Base-by-base conservation (phyloP, 2,113 vertebrate species). In the Thinocorus orbignyianus region DNA sequence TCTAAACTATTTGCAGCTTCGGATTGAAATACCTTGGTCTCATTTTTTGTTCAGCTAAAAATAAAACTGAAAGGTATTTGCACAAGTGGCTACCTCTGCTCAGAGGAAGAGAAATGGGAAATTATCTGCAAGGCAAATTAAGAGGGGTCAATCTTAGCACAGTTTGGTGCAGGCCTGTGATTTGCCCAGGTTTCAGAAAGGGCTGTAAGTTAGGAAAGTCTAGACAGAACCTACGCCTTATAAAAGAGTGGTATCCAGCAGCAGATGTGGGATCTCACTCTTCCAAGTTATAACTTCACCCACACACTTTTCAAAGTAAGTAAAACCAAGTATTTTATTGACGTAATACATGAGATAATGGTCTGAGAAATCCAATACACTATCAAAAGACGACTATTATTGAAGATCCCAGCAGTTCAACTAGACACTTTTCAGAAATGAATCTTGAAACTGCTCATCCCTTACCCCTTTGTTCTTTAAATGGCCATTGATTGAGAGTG, bases 381-480 rank as follows among this genome's bases (percentile, higher is more conserved):
- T 78, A n/a, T 60, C 83, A 81, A 90, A 92, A 88, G 64, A 86
- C 44, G 23, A 41, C n/a, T 82, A 5, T 83, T 81, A 73, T 51
- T 86, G 80, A 96, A 79, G 57, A 44, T 72, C 23, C 42, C 84
- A 79, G 61, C 49, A 76, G 83, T 64, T 88, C 61, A 93, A 16
- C 24, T 18, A 35, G 72, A 72, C 14, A 24, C 17, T 86, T 95
- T 58, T 72, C 69, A 89, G 77, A 91, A 89, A 72, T 14, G 11
- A 86, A 84, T 73, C 66, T 24, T 86, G 44, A 85, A 91, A 93
- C 39, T 65, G 57, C 44, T 91, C 62, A 37, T 89, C 28, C 17
- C 15, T 22, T 87, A 61, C 13, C 41, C 33, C 65, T 95, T 93
- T 94, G 76, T 85, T 76, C 64, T 92, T 49, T 82, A 82, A 95